Conservation (phyloP, 2,113 vertebrate genomes). For the Thunnus maccoyii region DNA sequence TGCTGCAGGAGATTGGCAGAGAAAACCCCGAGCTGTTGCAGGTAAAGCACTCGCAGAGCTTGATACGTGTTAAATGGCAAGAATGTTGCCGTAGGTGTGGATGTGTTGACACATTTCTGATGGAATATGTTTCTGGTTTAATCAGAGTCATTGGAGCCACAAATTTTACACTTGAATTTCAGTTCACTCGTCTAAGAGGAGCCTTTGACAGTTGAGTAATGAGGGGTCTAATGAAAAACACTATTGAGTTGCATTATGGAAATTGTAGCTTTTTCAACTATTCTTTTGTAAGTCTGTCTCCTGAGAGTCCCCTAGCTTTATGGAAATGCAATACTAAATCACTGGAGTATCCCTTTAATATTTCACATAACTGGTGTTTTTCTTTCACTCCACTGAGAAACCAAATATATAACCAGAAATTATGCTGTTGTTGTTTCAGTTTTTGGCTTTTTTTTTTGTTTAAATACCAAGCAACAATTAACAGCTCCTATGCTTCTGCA, state of each 20-base stretch:
- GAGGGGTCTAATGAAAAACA: no score
- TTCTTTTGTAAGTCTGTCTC: no score
- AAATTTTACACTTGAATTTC: not conserved
- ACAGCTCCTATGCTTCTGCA: not conserved
- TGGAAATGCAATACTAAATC: no score
- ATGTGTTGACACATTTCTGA: not conserved
- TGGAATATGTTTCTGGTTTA: not conserved
- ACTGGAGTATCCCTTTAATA: no score
- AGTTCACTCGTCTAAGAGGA: not conserved
- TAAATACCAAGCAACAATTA: not conserved
- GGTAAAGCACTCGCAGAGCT: slow-evolving; percentile 76
- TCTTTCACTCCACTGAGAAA: no score
- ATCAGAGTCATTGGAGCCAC: not conserved
- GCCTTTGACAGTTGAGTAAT: no score
- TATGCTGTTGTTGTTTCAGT: not conserved
- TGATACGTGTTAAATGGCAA: not conserved
- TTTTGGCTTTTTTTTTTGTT: no score
- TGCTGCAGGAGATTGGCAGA: slow-evolving; percentile 95
- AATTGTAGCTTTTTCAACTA: no score
- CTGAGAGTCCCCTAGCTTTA: no score
- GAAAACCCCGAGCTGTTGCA: slow-evolving; percentile 96
- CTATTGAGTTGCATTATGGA: no score
- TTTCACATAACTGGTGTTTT: no score
- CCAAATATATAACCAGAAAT: not conserved
- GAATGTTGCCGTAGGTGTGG: not conserved